These are phyloP conservation scores for Procambarus virginalis DNA, from an alignment of 1,140 invertebrate species.

Conservation along the genomic window DNA sequence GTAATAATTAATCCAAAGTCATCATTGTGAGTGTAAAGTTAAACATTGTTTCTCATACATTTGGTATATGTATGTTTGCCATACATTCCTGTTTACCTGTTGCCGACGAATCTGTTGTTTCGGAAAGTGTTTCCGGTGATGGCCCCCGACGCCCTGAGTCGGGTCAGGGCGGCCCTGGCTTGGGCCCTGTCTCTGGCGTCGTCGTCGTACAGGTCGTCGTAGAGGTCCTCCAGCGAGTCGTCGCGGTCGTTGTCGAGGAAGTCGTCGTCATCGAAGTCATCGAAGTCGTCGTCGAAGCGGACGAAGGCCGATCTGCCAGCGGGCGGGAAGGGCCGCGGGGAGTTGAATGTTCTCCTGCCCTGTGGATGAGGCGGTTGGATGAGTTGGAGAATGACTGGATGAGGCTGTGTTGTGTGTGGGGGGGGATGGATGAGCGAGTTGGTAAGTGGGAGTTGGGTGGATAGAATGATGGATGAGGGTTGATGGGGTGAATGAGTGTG, in stretches of 20 bases:
- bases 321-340: not conserved
- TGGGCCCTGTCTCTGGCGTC: slow-evolving; percentile 49
- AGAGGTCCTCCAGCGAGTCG: slow-evolving; percentile 51
- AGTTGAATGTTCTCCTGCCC: not conserved
- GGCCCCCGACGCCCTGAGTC: slow-evolving; percentile 52
- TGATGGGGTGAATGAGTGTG: too few species aligned
- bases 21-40: too few species aligned
- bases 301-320: not conserved
- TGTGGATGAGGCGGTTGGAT: not conserved
- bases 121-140: slow-evolving; percentile 51
- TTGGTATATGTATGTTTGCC: too few species aligned
- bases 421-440: not conserved
- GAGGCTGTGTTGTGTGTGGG: not conserved
- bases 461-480: too few species aligned
- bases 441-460: not conserved
- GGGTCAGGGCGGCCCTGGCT: slow-evolving; percentile 43
- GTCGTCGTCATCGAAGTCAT: slow-evolving; percentile 28
- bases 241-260: slow-evolving; percentile 42
- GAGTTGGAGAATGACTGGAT: not conserved
- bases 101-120: slow-evolving; percentile 43
- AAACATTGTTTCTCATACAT: too few species aligned
- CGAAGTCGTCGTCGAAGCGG: slow-evolving; percentile 40
- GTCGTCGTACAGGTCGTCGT: slow-evolving; percentile 59
- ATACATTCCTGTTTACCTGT: slow-evolving; percentile 19
- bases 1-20: too few species aligned